Base-by-base conservation (phyloP, 1,140 invertebrate species). In the Dreissena polymorpha region DNA sequence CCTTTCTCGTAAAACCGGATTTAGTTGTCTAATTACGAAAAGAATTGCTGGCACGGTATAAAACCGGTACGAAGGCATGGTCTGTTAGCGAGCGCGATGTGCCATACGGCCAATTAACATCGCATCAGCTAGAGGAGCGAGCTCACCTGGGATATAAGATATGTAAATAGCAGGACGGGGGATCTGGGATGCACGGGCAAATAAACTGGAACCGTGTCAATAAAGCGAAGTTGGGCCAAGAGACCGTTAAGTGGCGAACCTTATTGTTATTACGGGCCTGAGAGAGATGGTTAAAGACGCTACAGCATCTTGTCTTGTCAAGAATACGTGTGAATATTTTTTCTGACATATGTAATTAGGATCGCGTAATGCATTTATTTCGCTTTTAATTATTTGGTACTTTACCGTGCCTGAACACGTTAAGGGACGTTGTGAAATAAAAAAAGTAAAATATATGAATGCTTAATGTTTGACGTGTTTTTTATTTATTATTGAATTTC, bases 81-180 rank as follows among this genome's bases (percentile, higher is more conserved):
- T 82, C 79, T 74, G 79, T 72, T 82, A 65, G 29, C 27, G 67
- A 53, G 60, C 55, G 74, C 12, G 14, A 25, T 68, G 53, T 82
- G 79, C 79, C 79, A 82, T 72, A 82, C 79, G 79, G 57, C 71
- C 49, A 82, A 82, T 82, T 82, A 82, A 74, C 70, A 82, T 82
- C 79, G 63, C 79, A 82, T 82, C 79, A 67, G 70, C 72, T 82
- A 55, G 27, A 18, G 23, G 23, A 51, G 50, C 63, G 10, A 0
- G 21, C 29, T 73, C 79, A 82, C 69, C 79, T 82, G 79, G 79
- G 70, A 82, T 53, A 67, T 63, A 57, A 65, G 57, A 80, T 82
- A 68, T 74, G 71, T 74, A 67, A 67, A 82, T 82, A 74, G 53
- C 60, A 64, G 50, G 13, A 53, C 39, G 39, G 39, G 60, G 21